These are phyloP conservation scores for Dicentrarchus labrax DNA, from an alignment of 2,113 vertebrate species.

Conservation along the genomic window DNA sequence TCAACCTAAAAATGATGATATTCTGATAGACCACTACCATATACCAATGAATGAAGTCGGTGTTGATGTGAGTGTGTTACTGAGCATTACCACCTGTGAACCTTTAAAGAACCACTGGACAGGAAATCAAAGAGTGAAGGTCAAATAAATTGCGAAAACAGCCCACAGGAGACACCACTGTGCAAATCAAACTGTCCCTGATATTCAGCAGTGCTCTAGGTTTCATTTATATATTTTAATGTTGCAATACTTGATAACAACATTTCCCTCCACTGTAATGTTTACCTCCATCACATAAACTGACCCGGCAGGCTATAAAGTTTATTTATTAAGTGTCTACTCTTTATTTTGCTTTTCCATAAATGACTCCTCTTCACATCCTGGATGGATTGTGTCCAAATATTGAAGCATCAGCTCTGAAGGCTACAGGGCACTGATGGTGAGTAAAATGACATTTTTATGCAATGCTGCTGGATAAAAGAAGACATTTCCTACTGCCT, in stretches of 20 bases:
- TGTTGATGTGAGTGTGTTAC: too few relatives aligned
- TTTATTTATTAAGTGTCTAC: background rate
- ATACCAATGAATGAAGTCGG: too few relatives aligned
- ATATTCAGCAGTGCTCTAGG: background rate
- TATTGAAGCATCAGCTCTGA: background rate
- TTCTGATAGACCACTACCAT: too few relatives aligned
- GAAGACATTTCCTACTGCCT: too few relatives aligned
- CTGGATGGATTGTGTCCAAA: background rate
- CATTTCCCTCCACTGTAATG: background rate
- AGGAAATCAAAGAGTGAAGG: background rate
- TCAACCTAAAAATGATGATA: too few relatives aligned
- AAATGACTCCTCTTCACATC: background rate
- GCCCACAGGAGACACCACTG: background rate
- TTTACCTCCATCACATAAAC: background rate
- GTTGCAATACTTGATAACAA: background rate
- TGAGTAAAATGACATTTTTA: too few relatives aligned
- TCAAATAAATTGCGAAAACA: background rate
- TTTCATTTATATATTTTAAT: background rate
- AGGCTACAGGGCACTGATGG: background rate
- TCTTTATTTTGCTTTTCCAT: background rate
- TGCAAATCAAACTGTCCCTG: background rate
- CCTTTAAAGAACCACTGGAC: background rate
- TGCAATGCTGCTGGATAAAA: too few relatives aligned
- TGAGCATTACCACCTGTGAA: background rate
- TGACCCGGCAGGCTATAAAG: background rate